Evolutionary conservation across 2,797 vertebrate species (phyloP).

Genomic region (Hephaestus fuliginosus): DNA sequence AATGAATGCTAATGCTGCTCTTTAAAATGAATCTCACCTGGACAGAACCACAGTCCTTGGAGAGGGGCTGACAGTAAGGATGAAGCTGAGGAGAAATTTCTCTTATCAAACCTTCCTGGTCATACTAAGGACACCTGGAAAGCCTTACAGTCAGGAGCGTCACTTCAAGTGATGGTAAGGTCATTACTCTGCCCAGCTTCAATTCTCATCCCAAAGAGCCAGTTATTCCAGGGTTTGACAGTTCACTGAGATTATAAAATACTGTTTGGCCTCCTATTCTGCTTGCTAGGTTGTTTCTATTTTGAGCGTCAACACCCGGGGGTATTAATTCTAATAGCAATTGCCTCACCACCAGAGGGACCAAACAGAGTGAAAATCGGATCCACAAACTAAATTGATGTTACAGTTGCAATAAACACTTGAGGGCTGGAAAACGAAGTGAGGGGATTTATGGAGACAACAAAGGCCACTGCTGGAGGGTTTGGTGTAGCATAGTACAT

Average conservation of each 20-base stretch:
- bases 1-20: background rate
- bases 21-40: slow-evolving; percentile 9
- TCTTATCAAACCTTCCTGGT: slow-evolving; percentile 41
- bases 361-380: slow-evolving; percentile 60
- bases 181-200: slow-evolving; percentile 64
- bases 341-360: slow-evolving; percentile 50
- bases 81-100: slow-evolving; percentile 39
- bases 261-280: slow-evolving; percentile 38
- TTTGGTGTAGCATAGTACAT: slow-evolving; percentile 32
- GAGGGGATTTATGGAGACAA: slow-evolving; percentile 53
- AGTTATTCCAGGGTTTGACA: slow-evolving; percentile 73
- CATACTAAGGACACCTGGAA: slow-evolving; percentile 57
- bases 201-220: slow-evolving; percentile 66
- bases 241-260: slow-evolving; percentile 66
- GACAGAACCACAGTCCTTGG: background rate
- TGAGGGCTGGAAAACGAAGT: slow-evolving; percentile 47
- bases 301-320: slow-evolving; percentile 52
- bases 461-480: slow-evolving; percentile 43
- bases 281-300: slow-evolving; percentile 66
- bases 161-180: slow-evolving; percentile 61
- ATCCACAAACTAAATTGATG: slow-evolving; percentile 73
- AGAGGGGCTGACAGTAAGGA: slow-evolving; percentile 8
- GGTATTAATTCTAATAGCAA: slow-evolving; percentile 73
- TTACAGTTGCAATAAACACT: slow-evolving; percentile 61
- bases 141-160: slow-evolving; percentile 42